phyloP scores from a whole-genome alignment of 2,797 vertebrate genomes.

The Loris lydekkerianus region DNA sequence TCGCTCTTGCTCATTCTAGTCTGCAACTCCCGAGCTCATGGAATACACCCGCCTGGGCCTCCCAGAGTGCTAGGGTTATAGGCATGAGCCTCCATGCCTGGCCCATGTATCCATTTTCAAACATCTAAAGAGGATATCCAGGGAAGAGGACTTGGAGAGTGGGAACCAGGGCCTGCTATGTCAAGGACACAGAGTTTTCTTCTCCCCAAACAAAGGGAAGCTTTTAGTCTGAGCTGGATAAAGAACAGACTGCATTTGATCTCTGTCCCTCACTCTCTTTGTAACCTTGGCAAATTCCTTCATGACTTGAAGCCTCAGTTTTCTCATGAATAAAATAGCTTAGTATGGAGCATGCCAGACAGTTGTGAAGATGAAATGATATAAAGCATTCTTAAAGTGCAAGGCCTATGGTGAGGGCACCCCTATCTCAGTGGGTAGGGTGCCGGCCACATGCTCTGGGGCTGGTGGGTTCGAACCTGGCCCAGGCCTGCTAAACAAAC shows the following conservation, averaged over 20 bases:
- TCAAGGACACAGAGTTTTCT: neutral
- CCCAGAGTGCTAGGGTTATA: no score
- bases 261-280: neutral
- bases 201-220: neutral
- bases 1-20: no score
- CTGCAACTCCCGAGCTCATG: no score
- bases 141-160: neutral
- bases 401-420: no score
- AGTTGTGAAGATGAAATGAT: neutral
- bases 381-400: neutral
- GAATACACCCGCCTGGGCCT: no score
- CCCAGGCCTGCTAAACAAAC: neutral
- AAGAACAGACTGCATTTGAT: neutral
- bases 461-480: no score
- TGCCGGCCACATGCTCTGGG: no score
- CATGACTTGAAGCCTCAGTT: neutral
- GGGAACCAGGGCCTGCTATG: neutral
- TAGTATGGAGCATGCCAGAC: neutral
- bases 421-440: no score
- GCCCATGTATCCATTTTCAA: neutral
- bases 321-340: neutral
- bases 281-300: conserved; percentile 1
- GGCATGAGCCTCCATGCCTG: no score
- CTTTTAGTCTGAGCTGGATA: neutral
- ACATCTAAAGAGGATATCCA: neutral